Evolutionary conservation across 1,140 invertebrate species (phyloP), one percentile per base, ranked within the genome.

Genomic region (Platyscapa corneri): DNA sequence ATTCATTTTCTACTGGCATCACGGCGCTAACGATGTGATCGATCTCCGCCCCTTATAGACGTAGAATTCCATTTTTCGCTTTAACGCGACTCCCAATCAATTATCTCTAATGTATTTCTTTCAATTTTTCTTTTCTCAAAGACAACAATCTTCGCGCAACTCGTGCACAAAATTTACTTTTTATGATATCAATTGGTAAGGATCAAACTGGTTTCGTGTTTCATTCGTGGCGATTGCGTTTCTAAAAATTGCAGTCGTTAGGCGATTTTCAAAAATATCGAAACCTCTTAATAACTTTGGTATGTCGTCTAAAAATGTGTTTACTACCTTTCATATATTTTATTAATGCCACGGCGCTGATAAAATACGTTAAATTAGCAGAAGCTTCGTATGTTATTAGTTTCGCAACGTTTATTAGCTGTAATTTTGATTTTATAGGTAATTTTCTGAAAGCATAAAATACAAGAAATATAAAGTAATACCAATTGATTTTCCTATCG

Each of bases 1-100:
- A 85, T 87, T 86, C 82, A 88, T 87, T 88, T 88, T 88, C 84
- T 74, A 60, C 42, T 64, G 82, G 82, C 86, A 86, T 86, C 86
- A 80, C 81, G 67, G 84, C 80, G 78, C 84, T 88, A 87, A 88
- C 86, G 88, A 88, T 85, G 85, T 83, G 85, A 87, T 85, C 86
- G 78, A 87, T 88, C 86, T 82, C 46, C 76, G 65, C 67, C 72
- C 82, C 81, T 27, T 70, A 82, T 60, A 78, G 49, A 86, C 80
- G 27, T 79, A 16, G 70, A 82, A 77, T 78, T 80, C 53, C 65
- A 46, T 34, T 83, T 79, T 32, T 53, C 72, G 27, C 53, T 82
- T 60, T 64, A 60, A 34, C 20, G 53, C 67, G 78, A 85, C 81
- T 85, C 84, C 84, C 77, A 85, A 85, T 86, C 84, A 86, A 86